phyloP scores from a whole-genome alignment of 2,888 invertebrate species.

The Erynnis tages region DNA sequence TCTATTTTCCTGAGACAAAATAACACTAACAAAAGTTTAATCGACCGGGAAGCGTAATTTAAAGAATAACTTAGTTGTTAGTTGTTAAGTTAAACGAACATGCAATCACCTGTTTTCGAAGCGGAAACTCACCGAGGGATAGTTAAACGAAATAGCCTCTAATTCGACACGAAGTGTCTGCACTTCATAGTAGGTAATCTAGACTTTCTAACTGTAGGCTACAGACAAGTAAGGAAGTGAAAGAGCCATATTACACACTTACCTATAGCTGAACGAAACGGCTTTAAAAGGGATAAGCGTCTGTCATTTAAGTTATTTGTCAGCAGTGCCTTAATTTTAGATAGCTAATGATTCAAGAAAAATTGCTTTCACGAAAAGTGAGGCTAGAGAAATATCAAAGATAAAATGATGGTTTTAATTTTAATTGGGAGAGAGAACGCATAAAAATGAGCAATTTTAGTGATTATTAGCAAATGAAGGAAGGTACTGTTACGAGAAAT shows the following conservation, averaged over 20 bases:
- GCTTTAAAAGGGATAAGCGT: too few relatives aligned
- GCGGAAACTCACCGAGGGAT: not conserved
- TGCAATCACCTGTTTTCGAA: not conserved
- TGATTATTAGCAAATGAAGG: too few relatives aligned
- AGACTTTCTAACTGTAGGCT: slow-evolving; percentile 13
- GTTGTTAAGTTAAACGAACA: not conserved
- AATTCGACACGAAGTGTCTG: slow-evolving; percentile 3
- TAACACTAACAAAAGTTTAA: not conserved
- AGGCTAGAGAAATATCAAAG: too few relatives aligned
- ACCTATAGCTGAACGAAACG: too few relatives aligned
- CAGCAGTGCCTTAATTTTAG: too few relatives aligned
- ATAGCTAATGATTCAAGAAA: too few relatives aligned
- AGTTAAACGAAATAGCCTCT: slow-evolving; percentile 7
- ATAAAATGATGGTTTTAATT: too few relatives aligned
- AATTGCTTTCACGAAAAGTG: too few relatives aligned
- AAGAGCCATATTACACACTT: not conserved
- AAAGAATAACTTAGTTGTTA: not conserved
- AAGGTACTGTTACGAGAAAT: too few relatives aligned
- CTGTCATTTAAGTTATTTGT: too few relatives aligned
- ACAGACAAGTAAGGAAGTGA: slow-evolving; percentile 8
- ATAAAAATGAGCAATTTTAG: too few relatives aligned
- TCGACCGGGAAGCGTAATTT: not conserved
- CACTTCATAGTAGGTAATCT: slow-evolving; percentile 8
- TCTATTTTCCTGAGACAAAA: not conserved
- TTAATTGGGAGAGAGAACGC: too few relatives aligned